phyloP scores from a whole-genome alignment of 2,113 vertebrate species.

The Ovis canadensis region DNA sequence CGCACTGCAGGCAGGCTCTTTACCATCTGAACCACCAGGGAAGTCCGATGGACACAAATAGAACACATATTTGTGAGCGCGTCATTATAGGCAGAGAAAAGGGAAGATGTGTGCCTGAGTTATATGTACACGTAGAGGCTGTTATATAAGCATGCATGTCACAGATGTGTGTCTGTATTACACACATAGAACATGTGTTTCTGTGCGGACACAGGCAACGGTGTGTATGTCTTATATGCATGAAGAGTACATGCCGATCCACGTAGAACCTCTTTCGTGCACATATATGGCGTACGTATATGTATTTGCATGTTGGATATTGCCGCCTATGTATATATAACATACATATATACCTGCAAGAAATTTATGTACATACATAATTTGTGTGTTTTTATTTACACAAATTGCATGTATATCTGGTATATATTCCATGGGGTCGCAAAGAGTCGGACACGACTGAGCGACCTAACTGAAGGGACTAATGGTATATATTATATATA shows the following conservation, averaged over 20 bases:
- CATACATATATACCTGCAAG: background rate
- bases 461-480: fast-evolving
- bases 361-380: background rate
- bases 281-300: fast-evolving
- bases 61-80: fast-evolving
- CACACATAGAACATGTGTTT: fast-evolving
- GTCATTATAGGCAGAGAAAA: fast-evolving
- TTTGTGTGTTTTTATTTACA: background rate
- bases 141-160: fast-evolving
- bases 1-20: fast-evolving
- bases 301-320: background rate
- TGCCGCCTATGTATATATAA: fast-evolving
- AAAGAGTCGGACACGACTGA: fast-evolving
- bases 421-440: background rate
- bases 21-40: background rate
- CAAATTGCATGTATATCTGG: background rate
- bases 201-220: fast-evolving
- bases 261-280: fast-evolving
- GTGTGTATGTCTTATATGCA: fast-evolving
- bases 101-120: fast-evolving
- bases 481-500: background rate
- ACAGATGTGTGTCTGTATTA: fast-evolving
- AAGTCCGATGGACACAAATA: fast-evolving
- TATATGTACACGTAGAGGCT: fast-evolving
- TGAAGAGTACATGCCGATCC: fast-evolving